Base-by-base conservation (phyloP, 2,113 vertebrate species). In the Halcyon malimbica region DNA sequence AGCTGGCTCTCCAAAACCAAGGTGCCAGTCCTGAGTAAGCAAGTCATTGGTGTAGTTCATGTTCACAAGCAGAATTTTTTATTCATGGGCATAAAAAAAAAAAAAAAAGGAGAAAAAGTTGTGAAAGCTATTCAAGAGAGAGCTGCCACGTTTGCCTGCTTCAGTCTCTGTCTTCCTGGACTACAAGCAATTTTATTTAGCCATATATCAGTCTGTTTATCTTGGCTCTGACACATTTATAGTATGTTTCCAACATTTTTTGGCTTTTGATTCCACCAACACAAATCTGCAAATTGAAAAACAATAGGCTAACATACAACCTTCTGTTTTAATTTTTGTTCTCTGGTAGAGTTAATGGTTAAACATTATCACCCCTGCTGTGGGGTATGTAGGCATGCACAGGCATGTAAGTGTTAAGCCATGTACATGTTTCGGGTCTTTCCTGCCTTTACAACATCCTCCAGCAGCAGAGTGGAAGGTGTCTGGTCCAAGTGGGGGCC, bases 371-470 rank as follows among this genome's bases (percentile, higher is more conserved):
- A 9, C 2, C 16, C 10, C n/a, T 68, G 53, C 71, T 80, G 76
- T 12, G 37, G 26, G 18, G 26, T 28, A 16, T 13, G 7, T 53
- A 53, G 51, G 51, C 51, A 53, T 28, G 51, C 51, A 16, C 10
- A 39, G 60, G n/a, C 33, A 8, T 0, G 9, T 2, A 25, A 33
- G 41, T 56, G 67, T 29, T 14, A 46, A 87, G n/a, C 42, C 48
- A 13, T 0, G 1, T 5, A 15, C 0, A 19, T 13, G 33, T 4
- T 39, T 39, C 21, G 48, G 48, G 29, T 48, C 19, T 46, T n/a
- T 35, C 4, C 2, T 37, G 70, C 54, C 39, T 35, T n/a, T 18
- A 28, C 25, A 37, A 57, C 46, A 28, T 23, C 42, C 39, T 67
- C 42, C 48, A 54, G 67, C 29, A 25, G 3, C 0, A 16, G 41